Evolutionary conservation across 1,140 invertebrate genomes (phyloP), one percentile per base, ranked within the genome.

Genomic region (Cydia amplana): DNA sequence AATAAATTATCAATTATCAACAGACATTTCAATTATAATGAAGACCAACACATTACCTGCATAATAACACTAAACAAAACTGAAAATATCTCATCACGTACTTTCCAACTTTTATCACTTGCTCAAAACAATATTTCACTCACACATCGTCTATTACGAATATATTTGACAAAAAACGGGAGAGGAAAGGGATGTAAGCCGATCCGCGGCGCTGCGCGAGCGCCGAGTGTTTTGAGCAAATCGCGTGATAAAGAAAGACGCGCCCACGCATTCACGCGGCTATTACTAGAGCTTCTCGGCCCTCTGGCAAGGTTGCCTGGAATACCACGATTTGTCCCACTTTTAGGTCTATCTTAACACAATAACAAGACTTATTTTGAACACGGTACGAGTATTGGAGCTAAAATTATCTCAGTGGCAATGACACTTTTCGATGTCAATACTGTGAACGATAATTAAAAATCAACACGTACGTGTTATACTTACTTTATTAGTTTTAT

Each of bases 281-380:
- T 91, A 91, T 91, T 83, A 89, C 87, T 81, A 87, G 88, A 85
- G 82, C 79, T 80, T 82, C 87, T 83, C 85, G 88, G 85, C 87
- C 84, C 83, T 88, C 84, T 74, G 81, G 65, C 65, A 90, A 91
- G 89, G 89, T 89, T 88, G 83, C 82, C 88, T 90, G 88, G 89
- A 91, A 83, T 77, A 76, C 74, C 60, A 40, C 20, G 72, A 20
- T 74, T 60, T 55, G 73, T 40, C 74, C 73, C 43, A 75, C 49
- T 77, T 74, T 72, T 78, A 70, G 65, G 65, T 18, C 36, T 70
- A 51, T 51, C n/a, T 51, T 18, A 60, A 60, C 51, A 55, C 51
- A 55, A 55, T 23, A 60, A 60, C 55, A 60, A 60, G 55, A 20
- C 20, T 60, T 60, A 60, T 60, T 60, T 60, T 60, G 55, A 60